phyloP scores from a whole-genome alignment of 1,140 invertebrate species.

The Gerris buenoi region DNA sequence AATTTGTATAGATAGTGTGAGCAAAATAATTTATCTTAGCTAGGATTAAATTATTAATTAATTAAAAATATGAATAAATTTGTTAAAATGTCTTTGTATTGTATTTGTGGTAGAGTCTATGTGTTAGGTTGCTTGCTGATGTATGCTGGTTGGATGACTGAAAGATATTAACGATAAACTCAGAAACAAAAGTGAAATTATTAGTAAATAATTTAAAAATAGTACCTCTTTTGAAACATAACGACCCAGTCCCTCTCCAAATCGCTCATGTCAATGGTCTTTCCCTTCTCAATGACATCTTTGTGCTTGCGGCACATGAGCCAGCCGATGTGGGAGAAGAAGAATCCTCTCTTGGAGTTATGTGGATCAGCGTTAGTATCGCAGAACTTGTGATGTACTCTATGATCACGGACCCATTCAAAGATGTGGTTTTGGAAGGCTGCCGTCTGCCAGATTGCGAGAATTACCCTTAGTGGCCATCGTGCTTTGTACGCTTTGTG shows the following conservation, averaged over 20 bases:
- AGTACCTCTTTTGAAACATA: slow-evolving; percentile 41
- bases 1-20: too few species aligned
- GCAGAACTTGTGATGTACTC: slow-evolving; percentile 81
- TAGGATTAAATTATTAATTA: too few species aligned
- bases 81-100: too few species aligned
- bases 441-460: slow-evolving; percentile 58
- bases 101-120: too few species aligned
- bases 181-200: too few species aligned
- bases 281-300: slow-evolving; percentile 64
- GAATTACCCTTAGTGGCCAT: slow-evolving; percentile 54
- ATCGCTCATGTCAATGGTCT: slow-evolving; percentile 63
- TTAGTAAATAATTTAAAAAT: neutral
- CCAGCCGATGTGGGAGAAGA: slow-evolving; percentile 89
- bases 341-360: slow-evolving; percentile 53
- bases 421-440: slow-evolving; percentile 64
- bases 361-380: slow-evolving; percentile 86
- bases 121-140: too few species aligned
- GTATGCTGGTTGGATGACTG: too few species aligned
- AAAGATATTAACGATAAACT: too few species aligned
- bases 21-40: too few species aligned
- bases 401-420: slow-evolving; percentile 67
- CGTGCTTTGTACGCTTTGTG: slow-evolving; percentile 77
- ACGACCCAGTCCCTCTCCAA: slow-evolving; percentile 54
- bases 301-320: slow-evolving; percentile 70
- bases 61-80: too few species aligned